Conservation (phyloP, 2,113 vertebrate species). For the Xenopus borealis region DNA sequence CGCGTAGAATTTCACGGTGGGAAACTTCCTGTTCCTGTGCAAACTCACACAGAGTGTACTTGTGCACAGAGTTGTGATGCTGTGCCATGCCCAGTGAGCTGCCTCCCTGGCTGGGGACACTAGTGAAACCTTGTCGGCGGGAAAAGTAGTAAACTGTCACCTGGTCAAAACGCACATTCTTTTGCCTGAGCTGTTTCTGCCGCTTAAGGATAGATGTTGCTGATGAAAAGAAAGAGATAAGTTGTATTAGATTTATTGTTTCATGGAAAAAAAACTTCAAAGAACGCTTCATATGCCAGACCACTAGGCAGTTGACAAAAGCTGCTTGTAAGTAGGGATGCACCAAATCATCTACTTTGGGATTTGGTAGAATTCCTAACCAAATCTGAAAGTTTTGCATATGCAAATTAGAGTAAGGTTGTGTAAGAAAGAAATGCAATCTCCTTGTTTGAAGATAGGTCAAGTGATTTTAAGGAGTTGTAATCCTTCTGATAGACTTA, state of each 20-base stretch:
- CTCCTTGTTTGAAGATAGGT: too few relatives aligned
- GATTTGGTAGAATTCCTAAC: too few relatives aligned
- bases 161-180: slow-evolving; percentile 89
- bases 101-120: slow-evolving; percentile 94
- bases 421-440: too few relatives aligned
- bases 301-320: too few relatives aligned
- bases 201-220: slow-evolving; percentile 92
- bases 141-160: slow-evolving; percentile 97
- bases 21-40: slow-evolving; percentile 89
- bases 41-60: slow-evolving; percentile 94
- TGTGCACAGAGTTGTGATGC: slow-evolving; percentile 83
- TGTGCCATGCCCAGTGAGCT: slow-evolving; percentile 96
- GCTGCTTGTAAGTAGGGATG: too few relatives aligned
- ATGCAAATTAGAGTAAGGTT: too few relatives aligned
- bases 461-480: too few relatives aligned
- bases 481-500: too few relatives aligned
- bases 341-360: too few relatives aligned
- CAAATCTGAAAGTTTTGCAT: too few relatives aligned
- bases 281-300: too few relatives aligned
- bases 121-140: slow-evolving; percentile 94
- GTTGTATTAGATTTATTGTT: not conserved
- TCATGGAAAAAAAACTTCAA: too few relatives aligned
- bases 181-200: slow-evolving; percentile 77
- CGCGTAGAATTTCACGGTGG: slow-evolving; percentile 82
- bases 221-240: slow-evolving; percentile 47